Evolutionary conservation across 2,888 invertebrate genomes (phyloP).

Genomic region (Lithophane ornitopus): DNA sequence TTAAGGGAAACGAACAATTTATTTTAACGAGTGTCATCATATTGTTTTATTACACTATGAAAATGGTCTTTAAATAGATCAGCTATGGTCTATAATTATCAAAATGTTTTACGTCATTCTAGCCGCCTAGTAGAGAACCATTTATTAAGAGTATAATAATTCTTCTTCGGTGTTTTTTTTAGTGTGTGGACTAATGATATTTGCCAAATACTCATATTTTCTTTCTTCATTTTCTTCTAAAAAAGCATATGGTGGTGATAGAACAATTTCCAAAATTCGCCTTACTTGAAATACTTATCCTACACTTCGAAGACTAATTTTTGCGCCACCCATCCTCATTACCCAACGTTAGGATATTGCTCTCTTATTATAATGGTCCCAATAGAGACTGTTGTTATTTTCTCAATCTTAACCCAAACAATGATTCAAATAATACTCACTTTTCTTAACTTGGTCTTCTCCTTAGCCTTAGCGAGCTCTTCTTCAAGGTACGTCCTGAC

Average conservation of each 20-base stretch:
- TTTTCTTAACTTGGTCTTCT: slow-evolving; percentile 97
- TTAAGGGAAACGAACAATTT: slow-evolving; percentile 27
- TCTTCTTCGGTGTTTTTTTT: background rate
- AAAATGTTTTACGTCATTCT: background rate
- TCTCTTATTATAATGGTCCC: background rate
- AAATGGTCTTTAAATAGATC: slow-evolving; percentile 23
- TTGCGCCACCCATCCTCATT: background rate
- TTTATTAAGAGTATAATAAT: background rate
- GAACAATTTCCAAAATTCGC: background rate
- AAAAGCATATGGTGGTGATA: too few relatives aligned
- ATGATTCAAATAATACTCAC: slow-evolving; percentile 84
- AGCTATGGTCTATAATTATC: background rate
- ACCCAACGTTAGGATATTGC: background rate
- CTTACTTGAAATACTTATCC: too few relatives aligned
- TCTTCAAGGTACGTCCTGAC: slow-evolving; percentile 98
- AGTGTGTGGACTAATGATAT: background rate
- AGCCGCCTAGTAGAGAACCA: background rate
- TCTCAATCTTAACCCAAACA: background rate
- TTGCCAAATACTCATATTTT: background rate
- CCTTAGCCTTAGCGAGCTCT: slow-evolving; percentile 98
- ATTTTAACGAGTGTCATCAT: slow-evolving; percentile 18
- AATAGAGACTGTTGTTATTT: background rate
- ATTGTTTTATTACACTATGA: slow-evolving; percentile 8
- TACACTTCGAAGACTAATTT: background rate
- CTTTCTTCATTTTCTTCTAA: too few relatives aligned